Evolutionary conservation across 2,888 invertebrate species (phyloP), one percentile per base, ranked within the genome.

Genomic region (Drosophila falleni): DNA sequence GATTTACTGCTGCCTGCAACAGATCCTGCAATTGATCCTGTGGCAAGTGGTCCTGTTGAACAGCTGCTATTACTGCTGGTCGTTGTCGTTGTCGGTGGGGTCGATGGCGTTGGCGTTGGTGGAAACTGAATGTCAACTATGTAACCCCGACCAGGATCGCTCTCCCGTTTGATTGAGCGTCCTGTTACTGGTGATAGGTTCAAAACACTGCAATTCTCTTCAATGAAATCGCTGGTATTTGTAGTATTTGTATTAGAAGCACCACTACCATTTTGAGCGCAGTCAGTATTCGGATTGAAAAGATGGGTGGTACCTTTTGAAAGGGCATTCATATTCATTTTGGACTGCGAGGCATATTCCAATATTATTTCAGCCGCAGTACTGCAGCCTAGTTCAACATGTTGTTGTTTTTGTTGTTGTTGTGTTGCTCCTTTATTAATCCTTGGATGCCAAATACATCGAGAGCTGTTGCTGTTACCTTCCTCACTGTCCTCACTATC

Each of bases 341-440:
- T 58, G 6, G 72, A 54, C 11, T 76, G 73, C 1, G 78, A 66
- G 0, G 86, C 87, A 51, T 88, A 90, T 54, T 90, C 91, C 13
- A 90, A 61, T n/a, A 90, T 83, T 9, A 90, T 86, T 67, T 90
- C 90, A 8, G 89, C 87, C 4, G 91, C 84, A 3, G 88, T 82
- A 39, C 74, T 78, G 41, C 73, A 71, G 31, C 46, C 19, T 2
- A 39, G 15, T 6, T 37, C 23, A 29, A 23, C 9, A 5, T 13
- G n/a, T 33, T 51, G 31, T 11, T 19, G 1, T 33, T 51, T 23
- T 11, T 19, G 1, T 19, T 19, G 19, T 2, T 29, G 29, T 8
- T 29, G 29, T 8, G 29, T 29, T 29, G n/a, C 9, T 19, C 5
- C 26, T 31, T 23, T 16, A 4, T 50, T 51, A n/a, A 77, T 72